phyloP scores from a whole-genome alignment of 2,113 vertebrate genomes.

The Datnioides undecimradiatus region DNA sequence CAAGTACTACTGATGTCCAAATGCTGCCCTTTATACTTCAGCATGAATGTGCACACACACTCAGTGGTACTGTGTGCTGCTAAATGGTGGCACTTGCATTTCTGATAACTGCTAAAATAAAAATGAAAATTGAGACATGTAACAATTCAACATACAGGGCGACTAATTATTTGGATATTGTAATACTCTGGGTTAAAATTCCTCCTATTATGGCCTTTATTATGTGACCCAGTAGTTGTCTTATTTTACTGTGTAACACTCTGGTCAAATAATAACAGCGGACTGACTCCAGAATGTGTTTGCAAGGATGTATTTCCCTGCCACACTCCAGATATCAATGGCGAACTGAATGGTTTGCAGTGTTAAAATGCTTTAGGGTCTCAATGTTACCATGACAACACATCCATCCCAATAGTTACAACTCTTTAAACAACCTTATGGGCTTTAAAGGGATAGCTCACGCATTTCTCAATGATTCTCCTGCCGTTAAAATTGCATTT shows the following conservation, averaged over 20 bases:
- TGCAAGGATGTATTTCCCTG: background rate
- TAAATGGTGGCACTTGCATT: background rate
- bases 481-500: slow-evolving; percentile 10
- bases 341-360: background rate
- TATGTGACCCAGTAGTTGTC: background rate
- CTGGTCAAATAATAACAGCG: background rate
- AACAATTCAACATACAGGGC: background rate
- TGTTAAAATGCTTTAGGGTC: slow-evolving; percentile 17
- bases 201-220: background rate
- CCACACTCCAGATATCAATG: background rate
- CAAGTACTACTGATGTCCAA: background rate
- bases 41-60: background rate
- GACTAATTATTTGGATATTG: background rate
- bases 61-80: background rate
- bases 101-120: background rate
- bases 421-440: slow-evolving; percentile 29
- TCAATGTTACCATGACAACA: slow-evolving; percentile 51
- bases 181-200: background rate
- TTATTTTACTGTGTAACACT: background rate
- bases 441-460: slow-evolving; percentile 22
- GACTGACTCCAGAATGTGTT: background rate
- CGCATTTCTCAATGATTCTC: slow-evolving; percentile 9
- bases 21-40: background rate
- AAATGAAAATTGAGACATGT: background rate
- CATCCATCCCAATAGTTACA: background rate